These are phyloP conservation scores for Drosophila fuyamai DNA, from an alignment of 1,140 invertebrate species.

Conservation along the genomic window DNA sequence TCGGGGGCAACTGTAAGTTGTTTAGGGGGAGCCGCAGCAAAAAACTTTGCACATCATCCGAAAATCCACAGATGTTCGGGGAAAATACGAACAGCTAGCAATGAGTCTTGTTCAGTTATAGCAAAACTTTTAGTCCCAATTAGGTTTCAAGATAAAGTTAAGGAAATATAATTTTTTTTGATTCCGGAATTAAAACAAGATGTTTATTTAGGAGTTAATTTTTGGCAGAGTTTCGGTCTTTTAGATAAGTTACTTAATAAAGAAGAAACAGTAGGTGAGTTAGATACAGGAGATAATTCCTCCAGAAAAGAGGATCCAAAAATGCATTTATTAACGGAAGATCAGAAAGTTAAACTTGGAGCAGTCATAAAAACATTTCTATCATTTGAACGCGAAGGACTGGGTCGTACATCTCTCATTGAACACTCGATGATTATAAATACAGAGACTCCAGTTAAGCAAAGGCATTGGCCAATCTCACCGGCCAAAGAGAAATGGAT, in stretches of 20 bases:
- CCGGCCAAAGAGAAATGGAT: conserved; percentile 27
- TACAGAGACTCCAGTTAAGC: conserved; percentile 21
- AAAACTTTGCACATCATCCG: not conserved
- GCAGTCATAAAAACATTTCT: conserved; percentile 11
- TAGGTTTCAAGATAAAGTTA: conserved; percentile 1
- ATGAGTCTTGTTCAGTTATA: conserved; percentile 10
- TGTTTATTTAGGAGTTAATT: conserved; percentile 7
- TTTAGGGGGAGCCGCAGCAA: conserved; percentile 3
- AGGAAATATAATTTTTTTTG: conserved; percentile 7
- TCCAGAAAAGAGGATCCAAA: conserved; percentile 6
- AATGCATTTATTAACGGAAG: conserved; percentile 7
- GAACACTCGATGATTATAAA: conserved; percentile 20
- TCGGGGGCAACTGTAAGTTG: conserved; percentile 26
- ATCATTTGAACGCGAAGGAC: conserved; percentile 11
- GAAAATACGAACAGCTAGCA: conserved; percentile 10
- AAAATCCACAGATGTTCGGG: conserved; percentile 17
- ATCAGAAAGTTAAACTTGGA: not conserved
- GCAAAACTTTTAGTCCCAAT: conserved; percentile 7
- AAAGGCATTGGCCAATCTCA: conserved; percentile 32
- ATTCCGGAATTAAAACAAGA: conserved; percentile 4
- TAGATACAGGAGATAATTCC: not conserved
- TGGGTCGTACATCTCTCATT: conserved; percentile 21
- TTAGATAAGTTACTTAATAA: not conserved
- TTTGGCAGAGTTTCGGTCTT: conserved; percentile 13
- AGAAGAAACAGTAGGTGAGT: not conserved